Percentiles rank a stretch among this genome's conserved stretches.
Evolutionary conservation across 2,113 vertebrate genomes (phyloP).

Genomic region (Ptilonorhynchus violaceus): DNA sequence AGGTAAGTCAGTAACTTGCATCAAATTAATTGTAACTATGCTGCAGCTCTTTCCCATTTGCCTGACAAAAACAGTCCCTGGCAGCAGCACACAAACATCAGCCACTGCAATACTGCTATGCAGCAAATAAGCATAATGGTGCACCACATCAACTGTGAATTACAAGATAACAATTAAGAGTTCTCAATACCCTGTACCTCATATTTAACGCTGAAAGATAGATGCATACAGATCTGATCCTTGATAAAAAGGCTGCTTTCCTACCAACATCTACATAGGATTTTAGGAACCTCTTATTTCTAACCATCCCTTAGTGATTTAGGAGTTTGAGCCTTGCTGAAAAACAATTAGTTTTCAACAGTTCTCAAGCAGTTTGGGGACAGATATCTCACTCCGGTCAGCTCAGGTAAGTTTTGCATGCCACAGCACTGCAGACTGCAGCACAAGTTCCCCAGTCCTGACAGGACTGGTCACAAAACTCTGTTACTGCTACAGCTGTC

Average conservation of each 20-base stretch:
- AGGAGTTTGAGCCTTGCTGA: not conserved
- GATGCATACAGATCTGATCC: not conserved
- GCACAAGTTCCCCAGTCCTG: not conserved
- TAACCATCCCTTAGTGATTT: not conserved
- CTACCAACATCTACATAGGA: not conserved
- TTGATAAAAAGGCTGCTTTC: not conserved
- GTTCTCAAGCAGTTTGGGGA: not conserved
- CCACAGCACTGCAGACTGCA: rapidly evolving
- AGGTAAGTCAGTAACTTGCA: constrained; percentile 69
- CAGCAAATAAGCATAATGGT: not conserved
- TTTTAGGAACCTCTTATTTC: not conserved
- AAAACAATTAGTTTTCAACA: not conserved
- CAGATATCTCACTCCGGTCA: not conserved
- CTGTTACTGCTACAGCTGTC: not conserved
- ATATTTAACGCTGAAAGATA: not conserved
- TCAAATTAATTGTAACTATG: not conserved
- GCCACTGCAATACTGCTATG: not conserved
- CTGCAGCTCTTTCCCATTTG: not conserved
- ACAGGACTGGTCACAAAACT: not conserved
- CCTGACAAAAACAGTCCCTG: not conserved
- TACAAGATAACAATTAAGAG: not conserved
- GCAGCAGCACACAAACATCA: not conserved
- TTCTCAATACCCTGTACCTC: not conserved
- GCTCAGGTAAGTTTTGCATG: not conserved
- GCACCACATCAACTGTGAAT: not conserved